Conservation (phyloP, 2,113 vertebrate species). For the cat (Felis catus) region DNA sequence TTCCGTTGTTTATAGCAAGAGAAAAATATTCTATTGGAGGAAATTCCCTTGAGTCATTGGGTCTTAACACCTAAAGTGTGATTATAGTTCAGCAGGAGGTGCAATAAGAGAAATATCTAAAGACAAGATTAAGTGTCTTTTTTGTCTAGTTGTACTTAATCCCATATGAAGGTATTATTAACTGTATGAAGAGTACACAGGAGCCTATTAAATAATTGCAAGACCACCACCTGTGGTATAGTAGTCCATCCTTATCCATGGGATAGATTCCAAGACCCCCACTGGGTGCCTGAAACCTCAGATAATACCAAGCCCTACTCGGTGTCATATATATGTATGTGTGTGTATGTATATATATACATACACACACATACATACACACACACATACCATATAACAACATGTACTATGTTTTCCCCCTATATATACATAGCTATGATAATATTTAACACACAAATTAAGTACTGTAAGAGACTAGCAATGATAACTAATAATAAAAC, state of each 20-base stretch:
- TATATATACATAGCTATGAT: neutral
- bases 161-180: neutral
- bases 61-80: neutral
- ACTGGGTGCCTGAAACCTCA: neutral
- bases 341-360: accelerated
- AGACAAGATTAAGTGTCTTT: neutral
- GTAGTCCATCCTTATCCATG: neutral
- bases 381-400: too few species aligned
- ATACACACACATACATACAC: accelerated
- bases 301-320: neutral
- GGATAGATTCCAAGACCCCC: neutral
- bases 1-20: neutral
- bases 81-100: neutral
- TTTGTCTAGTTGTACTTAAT: neutral
- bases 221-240: neutral
- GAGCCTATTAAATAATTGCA: neutral
- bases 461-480: neutral
- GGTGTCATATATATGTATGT: too few species aligned
- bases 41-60: neutral
- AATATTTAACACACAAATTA: neutral
- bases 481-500: neutral
- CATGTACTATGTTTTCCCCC: neutral
- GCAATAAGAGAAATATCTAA: neutral
- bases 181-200: neutral
- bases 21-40: neutral